A percentile compares a stretch with the other conserved stretches of the same genome.
Evolutionary conservation across 92 coral and sea anemone species (phyloP).

Genomic region (Parazoanthus darwini): DNA sequence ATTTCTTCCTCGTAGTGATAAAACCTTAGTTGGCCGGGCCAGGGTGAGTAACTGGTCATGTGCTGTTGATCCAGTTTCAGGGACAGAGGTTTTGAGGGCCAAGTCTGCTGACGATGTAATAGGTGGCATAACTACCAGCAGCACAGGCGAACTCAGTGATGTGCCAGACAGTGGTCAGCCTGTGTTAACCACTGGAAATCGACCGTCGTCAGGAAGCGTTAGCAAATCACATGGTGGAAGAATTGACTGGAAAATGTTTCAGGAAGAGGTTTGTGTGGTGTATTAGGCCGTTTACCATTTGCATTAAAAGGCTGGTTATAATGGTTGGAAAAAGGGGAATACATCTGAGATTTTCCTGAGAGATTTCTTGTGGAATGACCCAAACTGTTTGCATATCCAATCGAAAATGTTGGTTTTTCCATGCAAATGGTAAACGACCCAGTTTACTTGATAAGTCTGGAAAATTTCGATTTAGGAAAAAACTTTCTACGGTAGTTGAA

Average conservation of each 20-base stretch:
- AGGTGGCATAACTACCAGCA: constrained; percentile 40
- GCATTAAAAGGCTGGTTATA: too few relatives aligned
- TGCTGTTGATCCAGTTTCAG: constrained; percentile 47
- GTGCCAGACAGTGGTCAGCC: constrained; percentile 36
- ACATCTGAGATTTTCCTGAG: too few relatives aligned
- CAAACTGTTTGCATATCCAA: too few relatives aligned
- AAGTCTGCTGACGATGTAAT: constrained; percentile 70
- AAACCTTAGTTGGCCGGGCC: background rate
- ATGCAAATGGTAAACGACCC: too few relatives aligned
- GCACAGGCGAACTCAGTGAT: constrained; percentile 26
- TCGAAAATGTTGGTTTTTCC: too few relatives aligned
- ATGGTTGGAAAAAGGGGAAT: too few relatives aligned
- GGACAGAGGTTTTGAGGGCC: constrained; percentile 67
- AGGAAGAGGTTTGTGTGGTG: constrained; percentile 78
- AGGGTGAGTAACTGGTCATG: background rate
- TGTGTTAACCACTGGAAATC: background rate
- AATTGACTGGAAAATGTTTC: constrained; percentile 92
- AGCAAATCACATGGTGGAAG: constrained; percentile 57
- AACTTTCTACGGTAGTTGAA: too few relatives aligned
- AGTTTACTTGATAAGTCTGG: too few relatives aligned
- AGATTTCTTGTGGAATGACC: too few relatives aligned
- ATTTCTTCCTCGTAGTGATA: constrained; percentile 37
- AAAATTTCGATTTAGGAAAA: too few relatives aligned
- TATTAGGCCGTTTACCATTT: too few relatives aligned
- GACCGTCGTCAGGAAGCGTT: constrained; percentile 12